These are phyloP conservation scores for Chionoecetes opilio DNA, from an alignment of 1,140 invertebrate species.

Conservation along the genomic window DNA sequence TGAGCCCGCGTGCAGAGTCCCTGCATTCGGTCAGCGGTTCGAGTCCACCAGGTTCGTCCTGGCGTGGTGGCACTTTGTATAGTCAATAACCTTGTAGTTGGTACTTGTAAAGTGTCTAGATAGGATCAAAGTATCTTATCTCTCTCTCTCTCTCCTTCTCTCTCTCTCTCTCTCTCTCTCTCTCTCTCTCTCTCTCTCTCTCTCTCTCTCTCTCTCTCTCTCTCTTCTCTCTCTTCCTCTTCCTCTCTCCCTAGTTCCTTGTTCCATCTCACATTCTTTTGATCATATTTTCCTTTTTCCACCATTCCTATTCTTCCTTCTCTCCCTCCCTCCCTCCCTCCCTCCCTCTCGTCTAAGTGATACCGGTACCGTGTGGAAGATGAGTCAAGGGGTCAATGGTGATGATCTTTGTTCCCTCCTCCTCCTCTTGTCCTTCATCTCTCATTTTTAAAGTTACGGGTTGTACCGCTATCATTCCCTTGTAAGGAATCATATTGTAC, in stretches of 20 bases:
- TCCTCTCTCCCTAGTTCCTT: not conserved
- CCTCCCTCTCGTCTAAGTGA: not conserved
- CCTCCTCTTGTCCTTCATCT: not conserved
- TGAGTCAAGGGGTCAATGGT: conserved; percentile 25
- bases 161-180: no score
- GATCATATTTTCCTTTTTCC: not conserved
- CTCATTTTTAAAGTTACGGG: not conserved
- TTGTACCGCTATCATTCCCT: not conserved
- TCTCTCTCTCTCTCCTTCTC: no score
- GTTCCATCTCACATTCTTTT: no score
- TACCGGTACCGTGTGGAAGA: conserved; percentile 3
- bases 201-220: no score
- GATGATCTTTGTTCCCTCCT: not conserved
- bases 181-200: no score
- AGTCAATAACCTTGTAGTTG: no score
- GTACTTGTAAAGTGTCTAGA: no score
- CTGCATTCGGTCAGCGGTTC: no score
- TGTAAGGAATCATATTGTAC: not conserved
- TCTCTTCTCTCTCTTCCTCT: not conserved
- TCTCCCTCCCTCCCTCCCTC: not conserved
- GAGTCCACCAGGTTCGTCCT: no score
- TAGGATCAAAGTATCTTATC: no score
- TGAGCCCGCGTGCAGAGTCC: no score
- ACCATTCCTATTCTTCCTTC: not conserved
- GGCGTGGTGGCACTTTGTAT: no score